Evolutionary conservation across 1,140 invertebrate species (phyloP).

Genomic region (Orius insidiosus): DNA sequence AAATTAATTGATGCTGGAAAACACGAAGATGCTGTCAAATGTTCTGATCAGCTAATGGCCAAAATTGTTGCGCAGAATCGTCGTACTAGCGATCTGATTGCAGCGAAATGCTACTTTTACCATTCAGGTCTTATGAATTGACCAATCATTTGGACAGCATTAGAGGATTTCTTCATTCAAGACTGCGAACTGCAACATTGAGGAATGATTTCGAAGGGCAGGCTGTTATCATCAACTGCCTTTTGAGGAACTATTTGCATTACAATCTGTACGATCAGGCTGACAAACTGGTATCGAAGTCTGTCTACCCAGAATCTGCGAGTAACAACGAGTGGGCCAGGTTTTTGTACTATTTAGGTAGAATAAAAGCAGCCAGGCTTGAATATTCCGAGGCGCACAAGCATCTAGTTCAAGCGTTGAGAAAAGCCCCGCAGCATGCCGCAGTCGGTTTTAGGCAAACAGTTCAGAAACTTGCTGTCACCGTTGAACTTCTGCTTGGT

Average conservation of each 20-base stretch:
- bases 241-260: slow-evolving; percentile 88
- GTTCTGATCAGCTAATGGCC: slow-evolving; percentile 67
- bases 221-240: slow-evolving; percentile 87
- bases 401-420: slow-evolving; percentile 79
- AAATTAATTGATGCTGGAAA: slow-evolving; percentile 75
- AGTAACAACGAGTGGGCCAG: slow-evolving; percentile 98
- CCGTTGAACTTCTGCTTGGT: slow-evolving; percentile 87
- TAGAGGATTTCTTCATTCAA: slow-evolving; percentile 64
- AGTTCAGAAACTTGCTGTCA: slow-evolving; percentile 88
- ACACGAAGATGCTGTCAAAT: slow-evolving; percentile 53
- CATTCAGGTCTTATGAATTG: slow-evolving; percentile 82
- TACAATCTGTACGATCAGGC: slow-evolving; percentile 92
- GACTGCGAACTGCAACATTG: slow-evolving; percentile 83
- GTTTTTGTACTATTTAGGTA: slow-evolving; percentile 88
- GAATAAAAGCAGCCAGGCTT: slow-evolving; percentile 86
- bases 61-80: slow-evolving; percentile 81
- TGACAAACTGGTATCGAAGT: slow-evolving; percentile 90
- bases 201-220: slow-evolving; percentile 94
- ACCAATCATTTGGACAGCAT: slow-evolving; percentile 75
- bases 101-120: slow-evolving; percentile 95
- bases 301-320: slow-evolving; percentile 86
- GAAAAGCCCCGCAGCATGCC: slow-evolving; percentile 91
- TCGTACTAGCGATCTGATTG: slow-evolving; percentile 80
- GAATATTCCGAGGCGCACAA: slow-evolving; percentile 96
- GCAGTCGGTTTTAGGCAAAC: slow-evolving; percentile 98